Evolutionary conservation across 2,113 vertebrate species (phyloP).

Genomic region (Stegostoma tigrinum): DNA sequence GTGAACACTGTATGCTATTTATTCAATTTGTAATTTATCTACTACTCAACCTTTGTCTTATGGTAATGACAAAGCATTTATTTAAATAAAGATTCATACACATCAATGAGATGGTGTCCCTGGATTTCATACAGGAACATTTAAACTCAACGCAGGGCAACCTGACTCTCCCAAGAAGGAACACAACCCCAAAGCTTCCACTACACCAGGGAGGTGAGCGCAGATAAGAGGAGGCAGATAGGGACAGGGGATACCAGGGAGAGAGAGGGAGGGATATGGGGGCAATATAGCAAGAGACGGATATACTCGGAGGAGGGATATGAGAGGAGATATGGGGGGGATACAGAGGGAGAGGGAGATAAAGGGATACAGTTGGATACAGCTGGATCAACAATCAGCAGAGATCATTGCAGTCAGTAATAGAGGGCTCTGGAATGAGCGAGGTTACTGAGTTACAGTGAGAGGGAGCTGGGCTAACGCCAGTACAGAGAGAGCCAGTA

Average conservation of each 20-base stretch:
- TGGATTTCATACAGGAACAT: not conserved
- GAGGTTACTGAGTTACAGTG: not conserved
- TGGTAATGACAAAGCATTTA: slow-evolving; percentile 99
- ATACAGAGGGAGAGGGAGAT: not conserved
- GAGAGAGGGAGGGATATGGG: too few relatives aligned
- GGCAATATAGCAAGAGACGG: not conserved
- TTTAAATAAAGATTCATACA: slow-evolving; percentile 99
- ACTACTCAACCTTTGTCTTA: slow-evolving; percentile 98
- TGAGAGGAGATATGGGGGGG: not conserved
- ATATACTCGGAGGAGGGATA: not conserved
- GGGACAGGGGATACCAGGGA: too few relatives aligned
- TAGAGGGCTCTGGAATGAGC: not conserved
- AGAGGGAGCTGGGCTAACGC: not conserved
- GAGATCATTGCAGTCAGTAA: too few relatives aligned
- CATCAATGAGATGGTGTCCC: slow-evolving; percentile 53
- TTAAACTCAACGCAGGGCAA: not conserved
- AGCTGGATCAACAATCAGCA: too few relatives aligned
- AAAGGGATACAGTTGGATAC: too few relatives aligned
- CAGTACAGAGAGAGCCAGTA: not conserved
- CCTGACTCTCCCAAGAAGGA: too few relatives aligned
- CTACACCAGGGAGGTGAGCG: too few relatives aligned
- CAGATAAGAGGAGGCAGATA: not conserved
- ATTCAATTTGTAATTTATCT: slow-evolving; percentile 99
- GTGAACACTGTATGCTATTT: slow-evolving; percentile 99
- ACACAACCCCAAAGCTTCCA: too few relatives aligned